Evolutionary conservation across 2,888 invertebrate species (phyloP), one percentile per base, ranked within the genome.

Genomic region (Drosophila austrosaltans): DNA sequence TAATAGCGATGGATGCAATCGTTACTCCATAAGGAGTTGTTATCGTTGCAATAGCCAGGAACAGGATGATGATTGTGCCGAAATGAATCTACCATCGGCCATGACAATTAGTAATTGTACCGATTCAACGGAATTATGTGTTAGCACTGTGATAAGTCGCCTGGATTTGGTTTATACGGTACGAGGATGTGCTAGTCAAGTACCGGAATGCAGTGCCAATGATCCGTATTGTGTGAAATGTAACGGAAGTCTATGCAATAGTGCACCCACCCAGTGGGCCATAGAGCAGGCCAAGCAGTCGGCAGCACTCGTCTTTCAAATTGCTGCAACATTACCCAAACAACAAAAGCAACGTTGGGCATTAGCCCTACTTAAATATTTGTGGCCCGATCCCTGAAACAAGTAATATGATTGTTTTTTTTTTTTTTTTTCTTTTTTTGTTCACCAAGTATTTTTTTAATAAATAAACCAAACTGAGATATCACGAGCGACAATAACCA

Each of bases 221-320:
- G 91, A 91, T 86, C 91, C 90, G 5, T 90, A 83, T 66, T 91
- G 91, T 66, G 86, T 87, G 1, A 82, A 87, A 10, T 91, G 91
- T 67, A 89, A 90, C 53, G 91, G 91, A 25, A 90, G 84, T 36
- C 72, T 91, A 2, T 91, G 91, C 64, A 91, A 91, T 73, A 42
- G 12, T 10, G 69, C 77, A 12, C 73, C 85, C 20, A 87, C 89
- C 10, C 16, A 66, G 25, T 89, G 89, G 88, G 62, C 73, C 16
- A 40, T 28, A 20, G 48, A 39, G 30, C 63, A 71, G 42, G 20
- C 58, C 3, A 8, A 22, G 25, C 63, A 61, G 25, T 12, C 22
- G 1, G 8, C 22, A 8, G 8, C 10, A 8, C 36, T 2, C 39
- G 12, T 25, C 3, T 7, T 25, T 25, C 44, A 22, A 40, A 8